phyloP scores from a whole-genome alignment of 2,888 invertebrate species.

The Timandra comae region DNA sequence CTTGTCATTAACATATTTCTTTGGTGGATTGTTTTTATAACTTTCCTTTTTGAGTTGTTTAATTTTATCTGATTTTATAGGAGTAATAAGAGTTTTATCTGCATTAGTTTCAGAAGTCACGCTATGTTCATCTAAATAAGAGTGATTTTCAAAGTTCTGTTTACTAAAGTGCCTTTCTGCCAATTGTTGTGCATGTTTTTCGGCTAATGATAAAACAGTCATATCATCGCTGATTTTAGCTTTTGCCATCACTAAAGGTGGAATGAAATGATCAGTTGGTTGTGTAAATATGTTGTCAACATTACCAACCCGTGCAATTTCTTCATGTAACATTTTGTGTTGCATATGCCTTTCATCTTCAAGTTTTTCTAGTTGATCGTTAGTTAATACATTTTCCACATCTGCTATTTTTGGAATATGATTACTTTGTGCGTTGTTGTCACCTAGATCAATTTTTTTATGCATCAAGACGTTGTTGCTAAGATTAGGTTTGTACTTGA shows the following conservation, averaged over 20 bases:
- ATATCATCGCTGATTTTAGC: slow-evolving; percentile 69
- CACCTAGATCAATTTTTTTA: slow-evolving; percentile 41
- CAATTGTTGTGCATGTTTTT: slow-evolving; percentile 66
- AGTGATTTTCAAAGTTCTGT: slow-evolving; percentile 25
- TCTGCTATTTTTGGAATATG: slow-evolving; percentile 46
- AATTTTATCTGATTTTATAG: slow-evolving; percentile 20
- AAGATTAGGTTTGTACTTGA: not conserved
- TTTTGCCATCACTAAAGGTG: slow-evolving; percentile 72
- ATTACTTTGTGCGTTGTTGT: slow-evolving; percentile 56
- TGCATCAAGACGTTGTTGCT: slow-evolving; percentile 27
- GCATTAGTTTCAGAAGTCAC: slow-evolving; percentile 25
- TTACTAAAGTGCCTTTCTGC: slow-evolving; percentile 44
- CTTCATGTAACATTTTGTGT: slow-evolving; percentile 63
- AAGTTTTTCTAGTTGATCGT: slow-evolving; percentile 47
- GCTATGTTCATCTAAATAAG: slow-evolving; percentile 9
- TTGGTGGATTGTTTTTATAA: slow-evolving; percentile 41
- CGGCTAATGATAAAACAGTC: slow-evolving; percentile 66
- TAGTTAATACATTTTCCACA: slow-evolving; percentile 38
- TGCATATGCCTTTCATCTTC: slow-evolving; percentile 60
- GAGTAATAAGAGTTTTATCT: slow-evolving; percentile 23
- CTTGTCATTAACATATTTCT: slow-evolving; percentile 54
- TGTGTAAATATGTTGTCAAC: slow-evolving; percentile 68
- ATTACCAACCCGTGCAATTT: slow-evolving; percentile 60
- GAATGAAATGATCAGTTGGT: slow-evolving; percentile 70
- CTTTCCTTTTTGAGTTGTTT: slow-evolving; percentile 41